Evolutionary conservation across 2,888 invertebrate genomes (phyloP), one percentile per base, ranked within the genome.

Genomic region (Scaptomyza flava): DNA sequence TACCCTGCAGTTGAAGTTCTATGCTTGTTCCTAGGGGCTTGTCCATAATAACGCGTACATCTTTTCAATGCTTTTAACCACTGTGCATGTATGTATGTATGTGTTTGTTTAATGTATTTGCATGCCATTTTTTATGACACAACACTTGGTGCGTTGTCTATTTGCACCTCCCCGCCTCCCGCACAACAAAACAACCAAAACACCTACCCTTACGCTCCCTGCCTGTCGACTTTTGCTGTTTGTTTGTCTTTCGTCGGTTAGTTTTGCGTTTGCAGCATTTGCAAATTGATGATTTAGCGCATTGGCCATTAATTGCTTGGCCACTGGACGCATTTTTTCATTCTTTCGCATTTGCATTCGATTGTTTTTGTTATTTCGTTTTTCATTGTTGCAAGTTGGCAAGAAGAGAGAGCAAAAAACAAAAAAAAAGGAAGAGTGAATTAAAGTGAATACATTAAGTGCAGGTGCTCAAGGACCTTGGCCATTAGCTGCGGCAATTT

Each of bases 281-380:
- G 78, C 79, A 74, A 79, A 70, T 79, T 67, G 79, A 78, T 76
- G 72, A 74, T 78, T 71, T 54, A 75, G 67, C 51, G 68, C 48
- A 58, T 61, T 68, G 58, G 56, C 54, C 68, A 86, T 86, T 81
- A 80, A 86, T 74, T 77, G 67, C 60, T 74, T 63, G 52, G 54
- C 61, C 51, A 61, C 57, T 54, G 57, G 36, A 34, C 54, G 43
- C 20, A 3, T 5, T 17, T n/a, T 50, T 41, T 8, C 11, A 11
- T 58, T 52, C 3, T 12, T 36, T 38, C 12, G 12, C 12, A 5
- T 14, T 36, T 36, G 36, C 36, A 36, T 36, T 14, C 36, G n/a
- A n/a, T 38, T 38, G 14, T 38, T n/a, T 20, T n/a, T 6, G 20
- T 9, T 17, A 17, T 17, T 1, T n/a, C 36, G 34, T 12, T 9